phyloP scores from a whole-genome alignment of 2,113 vertebrate species.

The Protomyctophum bolini region DNA sequence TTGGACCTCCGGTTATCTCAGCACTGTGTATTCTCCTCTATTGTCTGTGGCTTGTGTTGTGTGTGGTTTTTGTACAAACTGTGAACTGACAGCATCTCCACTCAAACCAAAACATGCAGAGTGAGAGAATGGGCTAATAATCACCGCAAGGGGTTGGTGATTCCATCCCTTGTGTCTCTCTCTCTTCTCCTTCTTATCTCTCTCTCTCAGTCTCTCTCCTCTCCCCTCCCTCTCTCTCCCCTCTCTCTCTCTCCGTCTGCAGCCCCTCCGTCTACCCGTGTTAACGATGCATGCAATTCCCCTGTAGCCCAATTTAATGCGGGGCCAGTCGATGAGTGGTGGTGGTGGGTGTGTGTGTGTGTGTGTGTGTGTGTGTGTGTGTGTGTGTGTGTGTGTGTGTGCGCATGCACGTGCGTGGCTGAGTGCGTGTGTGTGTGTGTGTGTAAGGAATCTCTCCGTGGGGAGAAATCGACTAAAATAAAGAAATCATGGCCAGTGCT shows the following conservation, averaged over 20 bases:
- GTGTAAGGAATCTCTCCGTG: constrained; percentile 1
- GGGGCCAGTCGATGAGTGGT: constrained; percentile 45
- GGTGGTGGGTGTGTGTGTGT: neutral
- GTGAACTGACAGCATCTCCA: too few species aligned
- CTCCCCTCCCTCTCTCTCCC: constrained; percentile 13
- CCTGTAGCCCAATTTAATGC: constrained; percentile 64
- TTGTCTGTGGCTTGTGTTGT: too few species aligned
- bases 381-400: too few species aligned
- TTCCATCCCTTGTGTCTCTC: neutral
- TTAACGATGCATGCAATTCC: constrained; percentile 62
- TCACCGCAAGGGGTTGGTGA: neutral
- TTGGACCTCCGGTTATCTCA: too few species aligned
- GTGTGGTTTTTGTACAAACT: too few species aligned
- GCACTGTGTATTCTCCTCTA: too few species aligned
- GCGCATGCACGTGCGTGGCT: neutral
- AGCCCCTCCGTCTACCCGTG: constrained; percentile 31
- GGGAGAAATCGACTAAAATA: constrained; percentile 39
- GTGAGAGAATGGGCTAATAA: neutral
- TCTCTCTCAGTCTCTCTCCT: neutral
- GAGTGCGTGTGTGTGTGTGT: too few species aligned
- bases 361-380: neutral
- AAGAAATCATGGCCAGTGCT: constrained; percentile 30
- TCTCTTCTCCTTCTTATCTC: constrained; percentile 1
- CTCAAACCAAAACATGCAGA: too few species aligned
- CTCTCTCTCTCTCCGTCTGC: neutral